Percentiles rank a stretch among this genome's conserved stretches.
phyloP scores from a whole-genome alignment of 2,888 invertebrate species.

The Oegoconia quadripuncta region DNA sequence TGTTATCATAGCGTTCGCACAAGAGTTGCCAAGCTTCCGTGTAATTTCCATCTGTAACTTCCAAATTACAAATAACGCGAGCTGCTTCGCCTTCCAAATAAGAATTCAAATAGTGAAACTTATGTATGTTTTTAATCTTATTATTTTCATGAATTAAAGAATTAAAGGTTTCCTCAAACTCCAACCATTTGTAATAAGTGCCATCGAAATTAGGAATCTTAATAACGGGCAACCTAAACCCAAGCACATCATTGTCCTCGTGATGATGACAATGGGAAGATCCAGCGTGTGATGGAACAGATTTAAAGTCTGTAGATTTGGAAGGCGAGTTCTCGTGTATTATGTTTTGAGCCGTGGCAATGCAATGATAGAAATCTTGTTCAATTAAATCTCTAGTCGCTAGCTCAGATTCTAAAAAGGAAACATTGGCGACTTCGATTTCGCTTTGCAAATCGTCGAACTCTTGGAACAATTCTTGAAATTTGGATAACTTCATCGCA shows the following conservation, averaged over 20 bases:
- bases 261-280: neutral
- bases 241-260: neutral
- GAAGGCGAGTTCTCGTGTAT: neutral
- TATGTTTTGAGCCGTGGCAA: constrained; percentile 2
- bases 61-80: constrained; percentile 21
- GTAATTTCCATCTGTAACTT: constrained; percentile 21
- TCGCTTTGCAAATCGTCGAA: constrained; percentile 8
- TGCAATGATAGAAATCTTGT: neutral
- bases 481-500: constrained; percentile 1
- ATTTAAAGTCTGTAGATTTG: neutral
- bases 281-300: too few relatives aligned
- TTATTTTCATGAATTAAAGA: constrained; percentile 21
- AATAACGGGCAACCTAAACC: constrained; percentile 19
- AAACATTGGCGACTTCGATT: constrained; percentile 6
- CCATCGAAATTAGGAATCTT: constrained; percentile 24
- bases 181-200: constrained; percentile 22
- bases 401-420: neutral
- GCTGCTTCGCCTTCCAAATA: constrained; percentile 25
- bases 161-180: constrained; percentile 20
- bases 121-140: constrained; percentile 17
- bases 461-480: constrained; percentile 2
- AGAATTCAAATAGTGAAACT: constrained; percentile 25
- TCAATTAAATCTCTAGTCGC: neutral
- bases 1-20: constrained; percentile 23
- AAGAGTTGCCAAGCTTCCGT: constrained; percentile 23